These are phyloP conservation scores for Oreohelix idahoensis DNA, from an alignment of 1,140 invertebrate species.

Conservation along the genomic window DNA sequence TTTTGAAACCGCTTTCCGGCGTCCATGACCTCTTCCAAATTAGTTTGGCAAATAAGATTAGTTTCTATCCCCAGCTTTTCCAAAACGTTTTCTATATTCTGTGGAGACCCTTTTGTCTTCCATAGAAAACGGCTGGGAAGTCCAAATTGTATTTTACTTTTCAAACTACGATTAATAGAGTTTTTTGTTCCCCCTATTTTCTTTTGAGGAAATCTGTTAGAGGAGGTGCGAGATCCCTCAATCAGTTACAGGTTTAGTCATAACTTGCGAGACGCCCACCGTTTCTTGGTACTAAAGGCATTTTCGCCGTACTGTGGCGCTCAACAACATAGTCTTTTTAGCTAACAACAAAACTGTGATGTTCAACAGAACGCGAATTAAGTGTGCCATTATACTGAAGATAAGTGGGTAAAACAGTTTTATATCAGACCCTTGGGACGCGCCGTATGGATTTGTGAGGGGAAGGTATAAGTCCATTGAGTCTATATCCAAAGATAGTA, in stretches of 20 bases:
- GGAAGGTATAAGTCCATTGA: too few relatives aligned
- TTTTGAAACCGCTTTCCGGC: neutral
- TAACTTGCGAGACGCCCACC: too few relatives aligned
- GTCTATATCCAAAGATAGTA: too few relatives aligned
- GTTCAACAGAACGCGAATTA: neutral
- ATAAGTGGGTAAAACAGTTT: too few relatives aligned
- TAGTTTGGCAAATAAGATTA: constrained; percentile 10
- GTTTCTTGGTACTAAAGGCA: too few relatives aligned
- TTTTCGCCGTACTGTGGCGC: neutral
- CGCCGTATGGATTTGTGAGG: too few relatives aligned
- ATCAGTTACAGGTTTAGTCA: too few relatives aligned
- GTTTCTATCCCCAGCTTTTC: constrained; percentile 4
- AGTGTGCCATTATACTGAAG: neutral
- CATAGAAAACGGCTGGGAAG: neutral
- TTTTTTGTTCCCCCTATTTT: neutral
- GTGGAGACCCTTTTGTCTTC: constrained; percentile 24
- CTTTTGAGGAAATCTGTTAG: neutral
- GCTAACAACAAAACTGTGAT: neutral
- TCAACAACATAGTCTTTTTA: neutral
- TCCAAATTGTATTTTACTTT: constrained; percentile 25
- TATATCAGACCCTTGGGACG: too few relatives aligned
- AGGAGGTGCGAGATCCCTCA: constrained; percentile 6
- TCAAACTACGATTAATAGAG: constrained; percentile 16
- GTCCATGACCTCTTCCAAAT: neutral
- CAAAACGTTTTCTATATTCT: constrained; percentile 20